Evolutionary conservation across 2,888 invertebrate species (phyloP).

Genomic region (Tipula confusa): DNA sequence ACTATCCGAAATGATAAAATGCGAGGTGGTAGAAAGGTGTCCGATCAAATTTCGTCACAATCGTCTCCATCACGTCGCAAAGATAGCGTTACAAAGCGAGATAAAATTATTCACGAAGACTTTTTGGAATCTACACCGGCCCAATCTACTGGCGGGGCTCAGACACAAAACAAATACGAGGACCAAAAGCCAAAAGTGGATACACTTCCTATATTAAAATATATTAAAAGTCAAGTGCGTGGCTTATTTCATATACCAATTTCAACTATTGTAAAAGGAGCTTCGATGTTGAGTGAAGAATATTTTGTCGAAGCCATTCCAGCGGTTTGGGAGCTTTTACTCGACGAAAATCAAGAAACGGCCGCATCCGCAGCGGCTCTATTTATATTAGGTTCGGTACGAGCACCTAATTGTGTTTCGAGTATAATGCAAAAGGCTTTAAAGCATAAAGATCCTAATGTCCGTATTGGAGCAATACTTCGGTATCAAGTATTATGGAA

Average conservation of each 20-base stretch:
- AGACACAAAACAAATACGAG: slow-evolving; percentile 46
- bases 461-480: slow-evolving; percentile 77
- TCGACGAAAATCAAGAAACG: slow-evolving; percentile 83
- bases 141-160: slow-evolving; percentile 45
- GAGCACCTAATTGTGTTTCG: slow-evolving; percentile 82
- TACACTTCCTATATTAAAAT: slow-evolving; percentile 68
- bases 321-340: slow-evolving; percentile 90
- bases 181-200: slow-evolving; percentile 54
- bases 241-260: slow-evolving; percentile 87
- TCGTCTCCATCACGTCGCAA: slow-evolving; percentile 74
- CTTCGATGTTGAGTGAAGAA: slow-evolving; percentile 82
- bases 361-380: slow-evolving; percentile 80
- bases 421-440: slow-evolving; percentile 86
- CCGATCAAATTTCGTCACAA: slow-evolving; percentile 74
- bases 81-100: slow-evolving; percentile 67
- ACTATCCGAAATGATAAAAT: slow-evolving; percentile 42
- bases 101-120: slow-evolving; percentile 49
- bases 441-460: slow-evolving; percentile 75
- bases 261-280: slow-evolving; percentile 82
- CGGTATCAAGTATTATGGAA: slow-evolving; percentile 95
- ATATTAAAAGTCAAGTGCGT: slow-evolving; percentile 74
- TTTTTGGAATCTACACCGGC: slow-evolving; percentile 45
- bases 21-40: slow-evolving; percentile 63
- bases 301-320: slow-evolving; percentile 83
- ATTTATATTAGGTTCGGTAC: slow-evolving; percentile 89